Evolutionary conservation across 2,888 invertebrate genomes (phyloP).

Genomic region (Drosophila tanythrix): DNA sequence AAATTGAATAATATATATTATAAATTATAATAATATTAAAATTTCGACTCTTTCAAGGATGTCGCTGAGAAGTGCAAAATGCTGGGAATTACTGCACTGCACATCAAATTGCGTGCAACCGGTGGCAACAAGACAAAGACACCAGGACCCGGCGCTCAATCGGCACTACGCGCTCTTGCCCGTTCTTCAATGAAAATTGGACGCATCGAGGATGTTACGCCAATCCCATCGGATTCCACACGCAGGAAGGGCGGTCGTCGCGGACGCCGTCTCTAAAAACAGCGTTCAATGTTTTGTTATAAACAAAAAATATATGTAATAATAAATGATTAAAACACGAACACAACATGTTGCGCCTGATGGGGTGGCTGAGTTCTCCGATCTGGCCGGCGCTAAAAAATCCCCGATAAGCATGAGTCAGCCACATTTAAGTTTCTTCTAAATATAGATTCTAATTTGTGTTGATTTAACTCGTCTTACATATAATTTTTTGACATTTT

Average conservation of each 20-base stretch:
- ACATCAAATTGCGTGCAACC: slow-evolving; percentile 99
- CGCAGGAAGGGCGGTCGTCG: slow-evolving; percentile 99
- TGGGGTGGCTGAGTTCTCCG: slow-evolving; percentile 95
- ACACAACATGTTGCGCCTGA: slow-evolving; percentile 91
- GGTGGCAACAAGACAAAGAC: slow-evolving; percentile 99
- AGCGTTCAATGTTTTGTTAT: slow-evolving; percentile 2
- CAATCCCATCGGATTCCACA: slow-evolving; percentile 99
- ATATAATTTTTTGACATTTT: neutral
- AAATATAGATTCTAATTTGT: slow-evolving; percentile 2
- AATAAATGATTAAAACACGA: slow-evolving; percentile 81
- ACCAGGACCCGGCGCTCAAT: slow-evolving; percentile 99
- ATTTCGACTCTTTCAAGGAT: slow-evolving; percentile 87
- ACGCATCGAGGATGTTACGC: slow-evolving; percentile 99
- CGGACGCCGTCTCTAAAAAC: slow-evolving; percentile 97
- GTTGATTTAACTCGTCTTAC: neutral
- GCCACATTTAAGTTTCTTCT: neutral
- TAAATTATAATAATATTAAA: neutral
- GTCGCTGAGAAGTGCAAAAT: slow-evolving; percentile 99
- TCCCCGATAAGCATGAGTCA: slow-evolving; percentile 38
- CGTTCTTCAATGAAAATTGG: slow-evolving; percentile 99
- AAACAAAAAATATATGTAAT: slow-evolving; percentile 6
- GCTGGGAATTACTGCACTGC: slow-evolving; percentile 98
- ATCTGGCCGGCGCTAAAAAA: slow-evolving; percentile 86
- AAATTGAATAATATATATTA: neutral
- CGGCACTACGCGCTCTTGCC: slow-evolving; percentile 98